phyloP scores from a whole-genome alignment of 2,888 invertebrate species.

The Tetragonisca angustula region DNA sequence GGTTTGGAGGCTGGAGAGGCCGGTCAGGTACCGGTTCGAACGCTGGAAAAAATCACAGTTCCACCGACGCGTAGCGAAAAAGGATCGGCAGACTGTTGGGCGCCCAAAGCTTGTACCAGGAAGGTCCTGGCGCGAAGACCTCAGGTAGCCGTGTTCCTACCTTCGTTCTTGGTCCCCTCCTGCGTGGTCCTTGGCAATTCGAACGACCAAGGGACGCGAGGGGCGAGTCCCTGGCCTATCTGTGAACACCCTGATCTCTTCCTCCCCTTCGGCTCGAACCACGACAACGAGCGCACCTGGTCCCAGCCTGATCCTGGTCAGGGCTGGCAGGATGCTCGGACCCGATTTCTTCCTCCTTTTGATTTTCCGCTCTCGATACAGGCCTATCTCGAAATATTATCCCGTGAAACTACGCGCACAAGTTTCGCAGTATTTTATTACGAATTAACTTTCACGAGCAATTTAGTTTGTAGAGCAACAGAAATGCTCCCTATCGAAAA shows the following conservation, averaged over 20 bases:
- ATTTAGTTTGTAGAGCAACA: too few species aligned
- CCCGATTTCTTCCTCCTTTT: conserved; percentile 32
- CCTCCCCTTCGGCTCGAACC: conserved; percentile 55
- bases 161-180: conserved; percentile 57
- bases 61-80: conserved; percentile 67
- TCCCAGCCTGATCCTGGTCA: conserved; percentile 61
- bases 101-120: conserved; percentile 66
- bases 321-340: conserved; percentile 50
- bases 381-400: not conserved
- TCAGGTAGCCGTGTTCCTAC: conserved; percentile 72
- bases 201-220: conserved; percentile 26
- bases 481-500: not conserved
- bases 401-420: not conserved
- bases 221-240: conserved; percentile 45
- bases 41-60: conserved; percentile 58
- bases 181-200: conserved; percentile 51
- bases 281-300: conserved; percentile 67
- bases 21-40: conserved; percentile 55
- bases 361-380: conserved; percentile 38
- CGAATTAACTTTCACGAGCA: not conserved
- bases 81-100: conserved; percentile 74
- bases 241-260: conserved; percentile 54
- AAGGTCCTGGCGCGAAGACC: conserved; percentile 58
- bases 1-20: conserved; percentile 35
- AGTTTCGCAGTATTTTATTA: not conserved